Evolutionary conservation across 2,113 vertebrate genomes (phyloP).

Genomic region (Rhinopithecus roxellana): DNA sequence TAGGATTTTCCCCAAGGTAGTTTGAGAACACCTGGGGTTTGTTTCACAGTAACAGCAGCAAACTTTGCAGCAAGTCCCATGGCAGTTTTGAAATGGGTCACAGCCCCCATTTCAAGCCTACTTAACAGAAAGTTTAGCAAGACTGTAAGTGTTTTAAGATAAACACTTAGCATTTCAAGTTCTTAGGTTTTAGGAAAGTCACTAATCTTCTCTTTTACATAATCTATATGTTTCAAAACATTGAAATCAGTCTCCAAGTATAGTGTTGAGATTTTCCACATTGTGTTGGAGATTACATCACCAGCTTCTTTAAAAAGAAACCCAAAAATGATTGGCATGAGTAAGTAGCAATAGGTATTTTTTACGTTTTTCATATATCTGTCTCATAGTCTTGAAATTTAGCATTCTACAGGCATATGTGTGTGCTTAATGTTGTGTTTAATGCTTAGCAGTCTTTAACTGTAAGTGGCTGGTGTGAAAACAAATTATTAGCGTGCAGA

Average conservation of each 20-base stretch:
- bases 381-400: background rate
- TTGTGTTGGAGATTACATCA: background rate
- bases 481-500: conserved; percentile 55
- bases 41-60: background rate
- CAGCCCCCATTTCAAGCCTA: background rate
- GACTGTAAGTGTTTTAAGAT: background rate
- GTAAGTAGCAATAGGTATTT: background rate
- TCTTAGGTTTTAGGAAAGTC: conserved; percentile 25
- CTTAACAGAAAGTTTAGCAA: background rate
- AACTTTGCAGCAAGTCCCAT: background rate
- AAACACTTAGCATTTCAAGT: background rate
- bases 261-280: conserved; percentile 22
- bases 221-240: background rate
- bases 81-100: conserved; percentile 3
- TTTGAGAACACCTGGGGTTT: background rate
- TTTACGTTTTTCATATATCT: background rate
- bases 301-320: background rate
- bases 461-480: conserved; percentile 37
- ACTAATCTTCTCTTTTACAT: background rate
- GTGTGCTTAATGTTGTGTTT: background rate
- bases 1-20: background rate
- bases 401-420: background rate
- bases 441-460: background rate
- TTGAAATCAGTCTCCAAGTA: background rate
- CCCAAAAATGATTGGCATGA: background rate